Percentiles rank a stretch among this genome's conserved stretches.
Evolutionary conservation across 1,140 invertebrate species (phyloP).

Genomic region (Bacillus rossius): DNA sequence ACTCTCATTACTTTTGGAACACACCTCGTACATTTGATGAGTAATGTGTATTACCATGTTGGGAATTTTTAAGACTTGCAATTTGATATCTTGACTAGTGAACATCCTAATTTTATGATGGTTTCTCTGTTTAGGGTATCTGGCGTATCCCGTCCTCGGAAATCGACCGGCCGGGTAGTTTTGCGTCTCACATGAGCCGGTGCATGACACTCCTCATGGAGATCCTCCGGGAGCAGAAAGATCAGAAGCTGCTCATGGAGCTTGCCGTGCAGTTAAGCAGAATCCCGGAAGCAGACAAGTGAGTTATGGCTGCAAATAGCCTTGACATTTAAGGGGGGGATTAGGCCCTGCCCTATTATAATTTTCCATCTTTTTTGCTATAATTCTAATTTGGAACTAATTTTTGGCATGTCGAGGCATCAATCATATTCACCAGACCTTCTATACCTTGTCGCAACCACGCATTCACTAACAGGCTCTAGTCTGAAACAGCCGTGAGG

Average conservation of each 20-base stretch:
- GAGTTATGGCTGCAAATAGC: slow-evolving; percentile 27
- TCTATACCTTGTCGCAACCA: no score
- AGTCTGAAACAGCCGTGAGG: no score
- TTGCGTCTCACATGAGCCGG: slow-evolving; percentile 85
- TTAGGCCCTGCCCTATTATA: not conserved
- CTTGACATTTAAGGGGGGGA: not conserved
- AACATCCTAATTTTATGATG: no score
- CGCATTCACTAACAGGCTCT: no score
- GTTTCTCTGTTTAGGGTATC: slow-evolving; percentile 57
- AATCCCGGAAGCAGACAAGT: slow-evolving; percentile 78
- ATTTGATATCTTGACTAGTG: no score
- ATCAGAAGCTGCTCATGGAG: slow-evolving; percentile 75
- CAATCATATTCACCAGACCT: not conserved
- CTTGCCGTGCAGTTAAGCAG: slow-evolving; percentile 70
- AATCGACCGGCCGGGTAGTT: slow-evolving; percentile 86
- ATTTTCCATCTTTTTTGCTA: no score
- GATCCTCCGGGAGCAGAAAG: slow-evolving; percentile 69
- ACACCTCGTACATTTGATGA: no score
- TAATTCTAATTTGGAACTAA: not conserved
- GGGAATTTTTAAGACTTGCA: no score
- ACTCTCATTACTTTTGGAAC: no score
- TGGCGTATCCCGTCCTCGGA: slow-evolving; percentile 88
- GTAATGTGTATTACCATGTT: not conserved
- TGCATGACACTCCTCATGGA: slow-evolving; percentile 76
- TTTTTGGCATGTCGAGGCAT: not conserved